Base-by-base conservation (phyloP, 2,888 invertebrate genomes). In the Epinotia nisella region DNA sequence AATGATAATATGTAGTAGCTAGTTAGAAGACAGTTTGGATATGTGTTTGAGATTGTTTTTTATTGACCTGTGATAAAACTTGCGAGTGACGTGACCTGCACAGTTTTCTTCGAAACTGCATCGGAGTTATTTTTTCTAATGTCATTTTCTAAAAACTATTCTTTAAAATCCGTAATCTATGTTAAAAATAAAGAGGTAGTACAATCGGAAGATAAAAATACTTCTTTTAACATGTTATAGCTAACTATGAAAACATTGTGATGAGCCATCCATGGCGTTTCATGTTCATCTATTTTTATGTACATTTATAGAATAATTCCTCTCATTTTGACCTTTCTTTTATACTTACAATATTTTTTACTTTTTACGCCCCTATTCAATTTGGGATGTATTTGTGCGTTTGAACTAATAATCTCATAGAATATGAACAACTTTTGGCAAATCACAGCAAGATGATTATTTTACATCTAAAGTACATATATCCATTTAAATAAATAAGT, bases 311-410 rank as follows among this genome's bases (percentile, higher is more conserved):
- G 85, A 87, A 91, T 92, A 92, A 88, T 92, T 93, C 92, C 92
- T 93, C 92, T 92, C 92, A 87, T 92, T 87, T 92, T 93, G 92
- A 93, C 93, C 92, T 92, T 92, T 92, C 87, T 80, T 86, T 87
- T 86, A 87, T 87, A 88, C 86, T 91, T 92, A 92, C 85, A 86
- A 84, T 87, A 85, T 85, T 81, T 81, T 85, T 79, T 75, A 75
- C 58, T 80, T 81, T 83, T 83, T 82, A 85, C 82, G 82, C 78
- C 68, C 82, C 87, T 91, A 91, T 83, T 39, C 82, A 78, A 84
- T 81, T 83, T 64, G 1, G 53, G 51, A n/a, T 55, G n/a, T 39
- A 55, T 21, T 65, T 53, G 39, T 39, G 39, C 21, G 53, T 65
- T 39, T 21, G 0, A 5, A 35, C 17, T 17, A 29, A 51, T 17